Evolutionary conservation across 2,113 vertebrate genomes (phyloP).

Genomic region (Onychorhynchus coronatus): DNA sequence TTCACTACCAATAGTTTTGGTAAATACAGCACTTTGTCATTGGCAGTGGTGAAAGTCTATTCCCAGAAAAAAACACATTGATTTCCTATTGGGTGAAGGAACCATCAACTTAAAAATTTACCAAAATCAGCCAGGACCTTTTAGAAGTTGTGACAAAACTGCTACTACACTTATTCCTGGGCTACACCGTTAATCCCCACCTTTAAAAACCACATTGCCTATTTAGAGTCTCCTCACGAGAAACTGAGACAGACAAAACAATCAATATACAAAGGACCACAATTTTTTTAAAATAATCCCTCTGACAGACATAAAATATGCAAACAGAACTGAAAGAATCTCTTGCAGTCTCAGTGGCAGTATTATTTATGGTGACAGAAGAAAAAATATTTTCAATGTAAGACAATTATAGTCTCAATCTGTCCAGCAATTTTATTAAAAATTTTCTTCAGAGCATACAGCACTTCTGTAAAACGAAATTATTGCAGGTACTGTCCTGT

Average conservation of each 20-base stretch:
- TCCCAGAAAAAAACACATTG: background rate
- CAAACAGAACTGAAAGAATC: background rate
- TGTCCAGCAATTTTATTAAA: background rate
- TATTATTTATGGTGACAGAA: background rate
- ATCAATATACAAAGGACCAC: background rate
- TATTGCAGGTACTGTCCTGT: conserved; percentile 43
- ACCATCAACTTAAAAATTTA: background rate
- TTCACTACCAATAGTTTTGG: background rate
- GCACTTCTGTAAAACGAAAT: conserved; percentile 14
- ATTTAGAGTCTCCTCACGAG: background rate
- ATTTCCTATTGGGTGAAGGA: background rate
- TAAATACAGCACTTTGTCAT: background rate
- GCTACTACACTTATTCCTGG: background rate
- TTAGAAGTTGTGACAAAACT: background rate
- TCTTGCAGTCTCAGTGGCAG: background rate
- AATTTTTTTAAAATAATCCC: no score
- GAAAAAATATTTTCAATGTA: background rate
- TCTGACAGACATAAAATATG: background rate
- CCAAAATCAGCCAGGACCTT: background rate
- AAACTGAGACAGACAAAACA: background rate
- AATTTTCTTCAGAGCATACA: background rate
- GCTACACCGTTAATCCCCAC: background rate
- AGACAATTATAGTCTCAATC: background rate
- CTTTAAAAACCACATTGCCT: background rate
- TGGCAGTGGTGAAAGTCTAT: background rate